phyloP scores from a whole-genome alignment of 2,888 invertebrate genomes.

The Diadromus collaris region DNA sequence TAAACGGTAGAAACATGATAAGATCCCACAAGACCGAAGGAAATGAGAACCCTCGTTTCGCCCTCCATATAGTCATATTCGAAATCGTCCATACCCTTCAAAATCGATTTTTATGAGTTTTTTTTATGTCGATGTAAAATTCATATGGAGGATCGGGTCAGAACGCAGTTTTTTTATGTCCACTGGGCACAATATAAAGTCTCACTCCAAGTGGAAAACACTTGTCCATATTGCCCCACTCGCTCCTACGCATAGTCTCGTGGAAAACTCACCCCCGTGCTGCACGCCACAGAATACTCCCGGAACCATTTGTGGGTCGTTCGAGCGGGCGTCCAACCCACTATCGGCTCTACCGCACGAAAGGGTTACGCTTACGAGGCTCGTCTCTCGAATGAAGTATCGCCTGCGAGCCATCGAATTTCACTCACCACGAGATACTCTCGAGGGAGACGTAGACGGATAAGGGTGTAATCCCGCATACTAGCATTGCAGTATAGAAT shows the following conservation, averaged over 20 bases:
- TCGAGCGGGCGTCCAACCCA: constrained; percentile 29
- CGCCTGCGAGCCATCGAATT: constrained; percentile 49
- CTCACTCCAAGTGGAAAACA: neutral
- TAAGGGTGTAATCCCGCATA: constrained; percentile 28
- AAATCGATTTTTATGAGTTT: neutral
- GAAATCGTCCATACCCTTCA: neutral
- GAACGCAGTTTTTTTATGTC: neutral
- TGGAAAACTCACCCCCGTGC: constrained; percentile 26
- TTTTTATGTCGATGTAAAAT: neutral
- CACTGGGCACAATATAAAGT: neutral
- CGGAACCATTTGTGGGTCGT: constrained; percentile 21
- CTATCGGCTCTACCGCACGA: constrained; percentile 27
- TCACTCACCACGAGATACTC: constrained; percentile 27
- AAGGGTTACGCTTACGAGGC: constrained; percentile 47
- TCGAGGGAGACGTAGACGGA: constrained; percentile 20
- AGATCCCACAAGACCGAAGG: neutral
- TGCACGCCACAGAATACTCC: constrained; percentile 22
- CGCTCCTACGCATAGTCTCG: neutral
- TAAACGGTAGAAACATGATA: neutral
- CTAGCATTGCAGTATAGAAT: constrained; percentile 3
- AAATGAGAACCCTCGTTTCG: neutral
- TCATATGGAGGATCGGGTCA: neutral
- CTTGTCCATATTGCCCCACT: neutral
- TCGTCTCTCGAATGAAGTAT: constrained; percentile 36
- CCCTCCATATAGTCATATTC: neutral